Conservation (phyloP, 2,888 invertebrate genomes). For the Acanthoscelides obtectus region DNA sequence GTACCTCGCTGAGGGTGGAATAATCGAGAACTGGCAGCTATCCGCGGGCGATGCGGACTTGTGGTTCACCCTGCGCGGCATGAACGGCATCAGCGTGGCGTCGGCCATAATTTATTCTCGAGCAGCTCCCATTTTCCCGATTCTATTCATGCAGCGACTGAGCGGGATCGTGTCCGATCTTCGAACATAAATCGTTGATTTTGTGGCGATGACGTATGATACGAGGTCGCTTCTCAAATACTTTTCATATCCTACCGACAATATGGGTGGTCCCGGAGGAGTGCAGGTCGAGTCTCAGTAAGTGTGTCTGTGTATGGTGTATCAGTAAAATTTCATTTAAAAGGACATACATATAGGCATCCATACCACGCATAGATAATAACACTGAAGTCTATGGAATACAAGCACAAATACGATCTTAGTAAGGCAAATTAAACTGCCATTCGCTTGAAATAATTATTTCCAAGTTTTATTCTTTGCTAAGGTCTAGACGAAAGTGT, state of each 20-base stretch:
- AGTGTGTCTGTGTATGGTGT: too few relatives aligned
- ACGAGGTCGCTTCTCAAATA: background rate
- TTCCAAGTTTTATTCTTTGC: too few relatives aligned
- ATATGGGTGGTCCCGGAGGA: background rate
- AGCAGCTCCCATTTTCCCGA: background rate
- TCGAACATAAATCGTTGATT: background rate
- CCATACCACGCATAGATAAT: too few relatives aligned
- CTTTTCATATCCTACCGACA: background rate
- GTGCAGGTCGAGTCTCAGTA: too few relatives aligned
- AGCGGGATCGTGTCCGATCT: background rate
- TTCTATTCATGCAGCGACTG: background rate
- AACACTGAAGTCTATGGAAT: too few relatives aligned
- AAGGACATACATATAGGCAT: too few relatives aligned
- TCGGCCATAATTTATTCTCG: background rate
- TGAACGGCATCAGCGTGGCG: too few relatives aligned
- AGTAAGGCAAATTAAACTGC: too few relatives aligned
- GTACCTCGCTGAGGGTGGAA: background rate
- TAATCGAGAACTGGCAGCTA: background rate
- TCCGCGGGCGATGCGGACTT: background rate
- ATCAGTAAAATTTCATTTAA: too few relatives aligned
- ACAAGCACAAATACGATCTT: too few relatives aligned
- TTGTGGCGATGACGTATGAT: background rate
- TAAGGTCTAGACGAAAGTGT: too few relatives aligned
- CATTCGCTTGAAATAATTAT: too few relatives aligned
- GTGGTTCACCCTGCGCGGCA: background rate